Conservation (phyloP, 2,888 invertebrate species). For the Glomeris marginata region DNA sequence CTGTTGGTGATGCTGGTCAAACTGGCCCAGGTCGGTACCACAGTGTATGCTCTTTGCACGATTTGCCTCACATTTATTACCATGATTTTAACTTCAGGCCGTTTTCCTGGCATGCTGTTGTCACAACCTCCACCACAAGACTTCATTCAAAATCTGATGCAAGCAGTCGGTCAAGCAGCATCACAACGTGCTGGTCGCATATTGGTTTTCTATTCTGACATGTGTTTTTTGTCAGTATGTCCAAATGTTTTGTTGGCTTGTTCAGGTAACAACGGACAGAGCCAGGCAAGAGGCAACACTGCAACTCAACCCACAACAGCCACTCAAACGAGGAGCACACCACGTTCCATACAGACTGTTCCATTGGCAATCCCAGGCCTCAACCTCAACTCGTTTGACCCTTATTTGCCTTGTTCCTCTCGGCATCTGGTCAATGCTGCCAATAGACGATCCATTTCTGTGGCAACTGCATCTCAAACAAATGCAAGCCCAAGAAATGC, state of each 20-base stretch:
- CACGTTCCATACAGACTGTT: conserved; percentile 48
- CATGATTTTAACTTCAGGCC: not conserved
- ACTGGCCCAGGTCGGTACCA: not conserved
- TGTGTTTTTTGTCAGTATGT: not conserved
- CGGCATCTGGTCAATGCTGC: conserved; percentile 21
- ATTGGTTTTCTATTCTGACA: not conserved
- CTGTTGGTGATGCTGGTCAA: conserved; percentile 19
- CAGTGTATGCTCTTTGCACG: not conserved
- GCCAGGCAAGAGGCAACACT: conserved; percentile 43
- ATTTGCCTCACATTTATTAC: not conserved
- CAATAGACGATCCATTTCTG: conserved; percentile 5
- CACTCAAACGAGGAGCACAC: conserved; percentile 51
- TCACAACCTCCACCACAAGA: conserved; percentile 31
- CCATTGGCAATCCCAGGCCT: conserved; percentile 18
- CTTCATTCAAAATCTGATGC: conserved; percentile 40
- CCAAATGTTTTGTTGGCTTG: conserved; percentile 1
- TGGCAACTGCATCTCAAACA: not conserved
- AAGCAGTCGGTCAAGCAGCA: conserved; percentile 18
- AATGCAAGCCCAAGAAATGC: no score
- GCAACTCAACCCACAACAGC: conserved; percentile 54
- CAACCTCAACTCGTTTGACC: conserved; percentile 38
- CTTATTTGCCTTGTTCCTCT: conserved; percentile 54
- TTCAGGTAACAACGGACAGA: conserved; percentile 23
- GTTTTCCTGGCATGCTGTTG: conserved; percentile 2
- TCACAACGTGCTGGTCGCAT: conserved; percentile 12